A percentile compares a stretch with the other conserved stretches of the same genome.
Conservation (phyloP, 2,113 vertebrate genomes). For the Pituophis catenifer region DNA sequence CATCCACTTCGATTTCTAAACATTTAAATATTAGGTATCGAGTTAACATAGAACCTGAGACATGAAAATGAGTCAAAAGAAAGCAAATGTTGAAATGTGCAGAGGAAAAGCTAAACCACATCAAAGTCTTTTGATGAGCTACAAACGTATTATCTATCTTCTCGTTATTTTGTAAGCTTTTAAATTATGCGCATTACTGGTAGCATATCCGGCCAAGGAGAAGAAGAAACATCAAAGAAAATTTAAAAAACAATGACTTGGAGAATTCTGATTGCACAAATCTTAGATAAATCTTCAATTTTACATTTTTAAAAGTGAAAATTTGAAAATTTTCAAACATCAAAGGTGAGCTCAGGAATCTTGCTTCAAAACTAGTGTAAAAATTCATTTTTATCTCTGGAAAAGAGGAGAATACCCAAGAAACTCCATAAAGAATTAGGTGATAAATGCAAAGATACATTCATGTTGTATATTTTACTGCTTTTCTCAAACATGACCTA, state of each 20-base stretch:
- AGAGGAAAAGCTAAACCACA: not conserved
- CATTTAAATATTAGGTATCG: not conserved
- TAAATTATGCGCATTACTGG: not conserved
- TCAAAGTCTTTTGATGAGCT: not conserved
- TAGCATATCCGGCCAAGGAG: not conserved
- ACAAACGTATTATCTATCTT: not conserved
- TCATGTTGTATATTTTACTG: not conserved
- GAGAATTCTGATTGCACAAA: not conserved
- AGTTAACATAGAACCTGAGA: not conserved
- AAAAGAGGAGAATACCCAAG: not conserved
- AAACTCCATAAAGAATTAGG: not conserved
- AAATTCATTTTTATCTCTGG: not conserved
- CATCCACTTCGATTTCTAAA: not conserved
- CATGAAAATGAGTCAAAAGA: not conserved
- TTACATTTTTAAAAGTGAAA: not conserved
- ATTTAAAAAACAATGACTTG: not conserved
- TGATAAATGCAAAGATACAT: not conserved
- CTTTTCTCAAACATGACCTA: not conserved
- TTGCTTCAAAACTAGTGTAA: not conserved
- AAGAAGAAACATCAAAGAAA: not conserved
- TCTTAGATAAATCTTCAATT: not conserved
- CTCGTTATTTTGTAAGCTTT: not conserved
- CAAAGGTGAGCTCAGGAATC: not conserved
- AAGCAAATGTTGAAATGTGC: not conserved
- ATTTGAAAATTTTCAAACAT: not conserved